Evolutionary conservation across 1,140 invertebrate genomes (phyloP).

Genomic region (Drosophila ironensis): DNA sequence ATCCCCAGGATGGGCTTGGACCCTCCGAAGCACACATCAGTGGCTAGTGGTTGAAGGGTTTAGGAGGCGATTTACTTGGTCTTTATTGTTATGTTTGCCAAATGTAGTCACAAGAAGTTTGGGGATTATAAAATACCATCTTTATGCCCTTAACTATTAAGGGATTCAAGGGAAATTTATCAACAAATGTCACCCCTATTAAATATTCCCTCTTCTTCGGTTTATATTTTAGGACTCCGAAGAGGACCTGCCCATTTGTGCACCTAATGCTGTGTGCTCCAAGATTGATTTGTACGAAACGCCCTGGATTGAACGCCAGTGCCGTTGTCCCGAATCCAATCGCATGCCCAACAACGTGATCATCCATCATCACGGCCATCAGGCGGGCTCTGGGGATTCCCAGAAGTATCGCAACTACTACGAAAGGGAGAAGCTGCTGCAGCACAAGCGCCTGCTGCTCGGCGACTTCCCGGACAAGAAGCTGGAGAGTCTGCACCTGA

Average conservation of each 20-base stretch:
- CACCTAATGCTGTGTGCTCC: slow-evolving; percentile 91
- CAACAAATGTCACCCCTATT: neutral
- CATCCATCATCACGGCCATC: slow-evolving; percentile 64
- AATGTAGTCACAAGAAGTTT: slow-evolving; percentile 6
- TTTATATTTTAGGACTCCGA: slow-evolving; percentile 86
- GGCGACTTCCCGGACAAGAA: slow-evolving; percentile 67
- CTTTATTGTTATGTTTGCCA: slow-evolving; percentile 27
- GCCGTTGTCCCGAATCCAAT: slow-evolving; percentile 86
- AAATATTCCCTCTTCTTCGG: neutral
- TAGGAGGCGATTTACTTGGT: too few relatives aligned
- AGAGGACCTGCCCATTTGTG: slow-evolving; percentile 90
- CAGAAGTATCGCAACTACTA: slow-evolving; percentile 68
- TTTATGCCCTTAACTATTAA: too few relatives aligned
- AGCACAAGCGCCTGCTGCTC: slow-evolving; percentile 68
- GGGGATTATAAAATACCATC: neutral
- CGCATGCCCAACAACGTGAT: slow-evolving; percentile 72
- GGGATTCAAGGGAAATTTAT: neutral
- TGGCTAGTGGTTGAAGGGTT: slow-evolving; percentile 67
- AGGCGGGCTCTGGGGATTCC: slow-evolving; percentile 6
- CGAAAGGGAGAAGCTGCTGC: slow-evolving; percentile 66
- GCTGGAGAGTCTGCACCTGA: slow-evolving; percentile 71
- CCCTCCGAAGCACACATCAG: slow-evolving; percentile 37
- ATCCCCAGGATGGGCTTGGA: slow-evolving; percentile 33
- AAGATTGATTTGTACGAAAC: slow-evolving; percentile 93
- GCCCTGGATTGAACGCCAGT: slow-evolving; percentile 94